Conservation (phyloP, 2,888 invertebrate species). For the Luffia ferchaultella region DNA sequence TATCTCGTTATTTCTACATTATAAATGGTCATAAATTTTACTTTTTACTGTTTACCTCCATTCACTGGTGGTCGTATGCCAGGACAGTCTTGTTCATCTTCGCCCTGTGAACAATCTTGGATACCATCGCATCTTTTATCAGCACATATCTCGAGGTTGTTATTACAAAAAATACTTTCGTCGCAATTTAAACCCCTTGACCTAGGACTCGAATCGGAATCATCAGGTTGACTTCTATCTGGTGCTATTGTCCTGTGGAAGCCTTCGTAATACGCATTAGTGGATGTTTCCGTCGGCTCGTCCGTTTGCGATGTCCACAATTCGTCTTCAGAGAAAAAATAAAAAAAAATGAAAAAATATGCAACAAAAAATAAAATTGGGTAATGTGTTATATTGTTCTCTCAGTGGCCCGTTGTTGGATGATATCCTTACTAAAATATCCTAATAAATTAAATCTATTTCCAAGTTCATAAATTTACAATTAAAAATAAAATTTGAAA, state of each 20-base stretch:
- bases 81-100: slow-evolving; percentile 73
- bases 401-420: too few species aligned
- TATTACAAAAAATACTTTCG: neutral
- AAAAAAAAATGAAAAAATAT: neutral
- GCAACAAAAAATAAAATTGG: neutral
- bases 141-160: slow-evolving; percentile 51
- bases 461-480: too few species aligned
- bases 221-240: neutral
- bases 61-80: slow-evolving; percentile 9
- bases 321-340: neutral
- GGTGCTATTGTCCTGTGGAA: too few species aligned
- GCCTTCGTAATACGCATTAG: neutral
- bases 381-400: too few species aligned
- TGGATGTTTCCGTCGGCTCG: neutral
- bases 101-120: slow-evolving; percentile 71
- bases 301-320: neutral
- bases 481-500: too few species aligned
- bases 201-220: neutral
- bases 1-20: too few species aligned
- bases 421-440: too few species aligned
- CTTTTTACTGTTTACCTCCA: slow-evolving; percentile 7
- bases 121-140: slow-evolving; percentile 69
- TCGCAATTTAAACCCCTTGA: neutral
- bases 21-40: too few species aligned
- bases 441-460: too few species aligned